Evolutionary conservation across 2,888 invertebrate species (phyloP).

Genomic region (Eutolmus rufibarbis): DNA sequence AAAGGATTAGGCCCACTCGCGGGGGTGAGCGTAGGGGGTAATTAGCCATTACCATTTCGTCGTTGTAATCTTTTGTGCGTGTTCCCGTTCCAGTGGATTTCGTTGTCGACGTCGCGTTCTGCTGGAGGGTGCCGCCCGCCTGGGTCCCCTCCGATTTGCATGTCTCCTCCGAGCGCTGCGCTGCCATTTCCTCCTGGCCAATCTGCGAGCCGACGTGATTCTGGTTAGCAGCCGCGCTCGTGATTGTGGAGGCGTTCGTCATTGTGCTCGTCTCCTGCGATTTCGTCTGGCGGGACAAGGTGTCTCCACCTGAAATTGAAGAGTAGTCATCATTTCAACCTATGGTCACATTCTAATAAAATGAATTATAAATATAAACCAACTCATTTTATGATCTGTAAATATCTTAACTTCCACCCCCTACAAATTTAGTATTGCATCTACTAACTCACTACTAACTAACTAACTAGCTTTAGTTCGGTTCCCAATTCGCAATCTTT

Average conservation of each 20-base stretch:
- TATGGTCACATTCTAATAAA: neutral
- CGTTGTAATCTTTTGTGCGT: slow-evolving; percentile 72
- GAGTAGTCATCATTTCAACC: neutral
- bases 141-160: slow-evolving; percentile 83
- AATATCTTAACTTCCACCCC: no score
- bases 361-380: no score
- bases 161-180: slow-evolving; percentile 68
- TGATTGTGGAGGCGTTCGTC: slow-evolving; percentile 71
- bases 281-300: slow-evolving; percentile 72
- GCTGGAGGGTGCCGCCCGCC: slow-evolving; percentile 76
- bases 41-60: slow-evolving; percentile 67
- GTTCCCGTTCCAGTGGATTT: slow-evolving; percentile 70
- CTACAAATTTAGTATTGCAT: no score
- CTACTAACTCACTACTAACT: no score
- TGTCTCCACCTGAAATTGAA: slow-evolving; percentile 56
- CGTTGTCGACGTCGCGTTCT: slow-evolving; percentile 66
- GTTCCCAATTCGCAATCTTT: no score
- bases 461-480: no score
- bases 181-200: slow-evolving; percentile 64
- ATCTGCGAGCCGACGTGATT: slow-evolving; percentile 72
- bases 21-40: neutral
- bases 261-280: slow-evolving; percentile 75
- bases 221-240: slow-evolving; percentile 72
- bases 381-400: no score
- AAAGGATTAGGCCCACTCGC: neutral